A percentile compares a stretch with the other conserved stretches of the same genome.
Evolutionary conservation across 2,888 invertebrate species (phyloP).

Genomic region (Heliconius ismenius): DNA sequence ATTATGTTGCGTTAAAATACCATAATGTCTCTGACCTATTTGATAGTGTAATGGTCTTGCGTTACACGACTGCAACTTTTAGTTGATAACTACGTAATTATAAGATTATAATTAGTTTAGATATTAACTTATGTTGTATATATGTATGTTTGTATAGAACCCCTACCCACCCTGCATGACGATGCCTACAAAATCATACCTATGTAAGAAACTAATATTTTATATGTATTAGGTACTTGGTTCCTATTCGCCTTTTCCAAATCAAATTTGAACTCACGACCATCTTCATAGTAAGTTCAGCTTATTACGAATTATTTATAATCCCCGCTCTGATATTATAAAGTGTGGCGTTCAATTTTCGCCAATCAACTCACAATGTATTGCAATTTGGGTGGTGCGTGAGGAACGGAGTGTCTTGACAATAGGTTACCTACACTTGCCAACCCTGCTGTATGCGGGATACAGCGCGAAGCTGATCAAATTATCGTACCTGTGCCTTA

Average conservation of each 20-base stretch:
- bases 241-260: no score
- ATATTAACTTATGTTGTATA: neutral
- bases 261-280: neutral
- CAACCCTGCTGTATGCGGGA: neutral
- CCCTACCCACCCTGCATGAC: no score
- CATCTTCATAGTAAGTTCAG: neutral
- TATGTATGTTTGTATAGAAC: neutral
- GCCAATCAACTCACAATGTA: no score
- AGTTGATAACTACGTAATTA: neutral
- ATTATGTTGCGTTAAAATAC: neutral
- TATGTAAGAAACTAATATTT: no score
- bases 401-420: neutral
- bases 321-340: neutral
- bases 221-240: no score
- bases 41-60: neutral
- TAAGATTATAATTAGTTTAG: neutral
- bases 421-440: neutral
- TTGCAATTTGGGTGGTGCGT: neutral
- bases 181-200: no score
- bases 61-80: neutral
- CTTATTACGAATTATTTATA: neutral
- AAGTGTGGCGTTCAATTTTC: no score
- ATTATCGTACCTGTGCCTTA: constrained; percentile 58
- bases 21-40: neutral
- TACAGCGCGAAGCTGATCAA: neutral